Base-by-base conservation (phyloP, 2,113 vertebrate genomes). In the Oreochromis niloticus region DNA sequence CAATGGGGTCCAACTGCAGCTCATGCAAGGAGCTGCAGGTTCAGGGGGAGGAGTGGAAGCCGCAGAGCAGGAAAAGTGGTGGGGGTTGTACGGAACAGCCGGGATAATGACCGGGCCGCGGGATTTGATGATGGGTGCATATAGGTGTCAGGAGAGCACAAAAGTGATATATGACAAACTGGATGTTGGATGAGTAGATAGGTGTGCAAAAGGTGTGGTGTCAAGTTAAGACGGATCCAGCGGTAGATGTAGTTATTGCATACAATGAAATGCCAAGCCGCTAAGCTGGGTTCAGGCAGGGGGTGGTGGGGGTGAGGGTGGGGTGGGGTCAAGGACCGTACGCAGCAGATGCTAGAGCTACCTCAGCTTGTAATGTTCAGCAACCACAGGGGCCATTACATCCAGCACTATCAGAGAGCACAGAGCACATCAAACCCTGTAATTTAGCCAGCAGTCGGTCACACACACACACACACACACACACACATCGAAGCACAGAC, bases 401-500 rank as follows among this genome's bases (percentile, higher is more conserved):
- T 89, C 87, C 94, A 89, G 93, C 94, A 57, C 89, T 88, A 95
- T 94, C 94, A 92, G 94, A 88, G 90, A 93, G 93, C 90, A 89
- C 82, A 82, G 94, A 93, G 87, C 81, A 96, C 95, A 96, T 96
- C 95, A 96, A 97, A 97, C 95, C 94, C 89, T 94, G 94, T 95
- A 97, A 96, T 92, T 97, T 97, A 94, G 92, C 91, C 93, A 93
- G 93, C 90, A 90, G 93, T 93, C 57, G 81, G 83, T 91, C 88
- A 82, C 88, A 86, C 81, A 86, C 71, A 84, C 90, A 24, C 22
- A 92, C 88, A 88, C 83, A 90, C 78, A 81, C 73, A 82, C 84
- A 88, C 83, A 86, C 48, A 85, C 80, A 55, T 87, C 87, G 84
- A 90, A 80, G 80, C 68, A 83, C 89, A 87, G 80, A 81, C 46